Conservation (phyloP, 2,113 vertebrate genomes). For the Numenius arquata region DNA sequence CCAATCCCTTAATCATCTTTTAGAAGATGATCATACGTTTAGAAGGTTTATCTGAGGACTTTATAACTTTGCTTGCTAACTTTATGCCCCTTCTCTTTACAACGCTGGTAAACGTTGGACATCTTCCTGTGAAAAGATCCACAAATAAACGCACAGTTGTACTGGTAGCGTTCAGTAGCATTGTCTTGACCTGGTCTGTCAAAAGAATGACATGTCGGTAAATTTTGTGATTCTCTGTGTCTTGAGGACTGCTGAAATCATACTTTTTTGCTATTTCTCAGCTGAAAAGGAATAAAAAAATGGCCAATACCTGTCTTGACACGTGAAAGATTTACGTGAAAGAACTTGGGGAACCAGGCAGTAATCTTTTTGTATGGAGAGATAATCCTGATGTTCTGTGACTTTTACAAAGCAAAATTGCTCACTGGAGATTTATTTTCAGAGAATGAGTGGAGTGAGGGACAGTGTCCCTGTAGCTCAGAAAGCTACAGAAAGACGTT, state of each 20-base stretch:
- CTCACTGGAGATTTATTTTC: background rate
- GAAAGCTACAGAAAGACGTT: background rate
- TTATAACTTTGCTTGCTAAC: background rate
- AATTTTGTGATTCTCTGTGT: background rate
- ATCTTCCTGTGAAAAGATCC: background rate
- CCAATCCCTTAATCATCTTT: too few relatives aligned
- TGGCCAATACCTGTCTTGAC: background rate
- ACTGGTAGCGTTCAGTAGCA: background rate
- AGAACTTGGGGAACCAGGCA: background rate
- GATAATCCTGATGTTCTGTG: background rate
- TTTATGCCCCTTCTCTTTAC: background rate
- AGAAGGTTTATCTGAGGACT: background rate
- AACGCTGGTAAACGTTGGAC: background rate
- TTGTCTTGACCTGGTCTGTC: background rate
- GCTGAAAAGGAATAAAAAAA: background rate
- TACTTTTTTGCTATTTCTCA: background rate
- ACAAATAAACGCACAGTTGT: background rate
- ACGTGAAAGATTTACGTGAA: background rate
- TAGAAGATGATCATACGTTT: too few relatives aligned
- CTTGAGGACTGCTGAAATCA: background rate
- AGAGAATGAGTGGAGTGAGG: background rate
- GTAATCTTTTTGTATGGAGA: background rate
- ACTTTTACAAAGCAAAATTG: background rate
- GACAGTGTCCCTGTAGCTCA: background rate
- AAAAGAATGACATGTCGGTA: background rate